phyloP scores from a whole-genome alignment of 2,797 vertebrate genomes.

The Danionella dracula region DNA sequence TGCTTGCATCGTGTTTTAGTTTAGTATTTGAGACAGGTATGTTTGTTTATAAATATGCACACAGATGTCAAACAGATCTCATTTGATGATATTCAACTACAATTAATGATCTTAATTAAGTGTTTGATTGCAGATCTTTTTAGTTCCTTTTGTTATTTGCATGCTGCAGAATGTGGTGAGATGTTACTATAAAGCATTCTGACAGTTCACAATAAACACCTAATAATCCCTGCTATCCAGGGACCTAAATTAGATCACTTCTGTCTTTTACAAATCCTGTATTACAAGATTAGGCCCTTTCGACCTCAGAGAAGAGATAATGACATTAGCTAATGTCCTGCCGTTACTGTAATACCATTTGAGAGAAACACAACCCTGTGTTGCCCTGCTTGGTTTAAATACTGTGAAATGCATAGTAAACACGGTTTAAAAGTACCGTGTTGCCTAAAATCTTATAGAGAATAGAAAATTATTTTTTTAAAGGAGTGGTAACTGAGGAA shows the following conservation, averaged over 20 bases:
- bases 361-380: conserved; percentile 13
- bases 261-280: conserved; percentile 71
- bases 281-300: conserved; percentile 69
- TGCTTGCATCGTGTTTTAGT: not conserved
- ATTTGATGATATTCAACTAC: too few relatives aligned
- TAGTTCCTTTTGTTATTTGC: not conserved
- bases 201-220: conserved; percentile 53
- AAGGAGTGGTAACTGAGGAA: too few relatives aligned
- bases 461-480: too few relatives aligned
- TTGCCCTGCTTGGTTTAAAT: not conserved
- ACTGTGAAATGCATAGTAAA: not conserved
- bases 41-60: not conserved
- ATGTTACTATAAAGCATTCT: conserved; percentile 41
- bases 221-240: conserved; percentile 52
- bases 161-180: not conserved
- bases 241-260: conserved; percentile 66
- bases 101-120: too few relatives aligned
- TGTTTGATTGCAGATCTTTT: not conserved
- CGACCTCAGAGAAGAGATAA: conserved; percentile 71
- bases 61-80: not conserved
- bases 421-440: not conserved
- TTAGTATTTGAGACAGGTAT: not conserved
- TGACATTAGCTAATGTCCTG: conserved; percentile 73
- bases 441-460: too few relatives aligned
- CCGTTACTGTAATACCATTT: conserved; percentile 58